Base-by-base conservation (phyloP, 92 coral and sea anemone genomes). In the Parazoanthus darwini region DNA sequence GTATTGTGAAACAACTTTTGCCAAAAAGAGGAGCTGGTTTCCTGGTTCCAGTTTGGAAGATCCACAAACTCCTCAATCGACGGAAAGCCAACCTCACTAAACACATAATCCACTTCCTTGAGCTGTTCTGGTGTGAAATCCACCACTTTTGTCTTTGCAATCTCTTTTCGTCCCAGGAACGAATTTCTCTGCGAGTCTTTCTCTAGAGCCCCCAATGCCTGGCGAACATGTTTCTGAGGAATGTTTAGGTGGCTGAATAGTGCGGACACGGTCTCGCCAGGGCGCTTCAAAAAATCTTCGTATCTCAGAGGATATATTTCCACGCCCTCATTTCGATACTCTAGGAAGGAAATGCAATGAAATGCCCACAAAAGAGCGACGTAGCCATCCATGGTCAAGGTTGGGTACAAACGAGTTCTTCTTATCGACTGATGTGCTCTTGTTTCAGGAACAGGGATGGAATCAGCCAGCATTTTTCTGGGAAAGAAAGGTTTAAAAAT, bases 301-400 rank as follows among this genome's bases (percentile, higher is more conserved):
- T 84, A 84, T n/a, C 56, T 59, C 36, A 84, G 33, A 16, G 78
- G 76, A 26, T 84, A 2, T 33, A 84, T 84, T 20, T 63, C 77
- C 33, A 84, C 16, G 25, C 87, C 87, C 29, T 84, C 54, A 14
- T 38, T 70, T 38, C 77, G 29, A 50, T 38, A 84, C 29, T 59
- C 87, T 67, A 84, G 25, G 10, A 10, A 84, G 26, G 42, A 68
- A 38, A 67, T 38, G 35, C 77, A 84, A 26, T 0, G 9, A 65
- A 51, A 7, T 39, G 58, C 77, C 77, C 77, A 84, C 0, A 9
- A 1, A 29, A 84, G 33, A 8, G 39, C 56, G 4, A 66, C n/a
- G 26, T 23, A 15, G 26, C 44, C 87, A 42, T 73, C 29, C 11
- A 73, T 73, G 77, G 51, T 48, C 51, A 48, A 48, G 51, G 51